phyloP scores from a whole-genome alignment of 2,888 invertebrate genomes.

The Drosophila mettleri region DNA sequence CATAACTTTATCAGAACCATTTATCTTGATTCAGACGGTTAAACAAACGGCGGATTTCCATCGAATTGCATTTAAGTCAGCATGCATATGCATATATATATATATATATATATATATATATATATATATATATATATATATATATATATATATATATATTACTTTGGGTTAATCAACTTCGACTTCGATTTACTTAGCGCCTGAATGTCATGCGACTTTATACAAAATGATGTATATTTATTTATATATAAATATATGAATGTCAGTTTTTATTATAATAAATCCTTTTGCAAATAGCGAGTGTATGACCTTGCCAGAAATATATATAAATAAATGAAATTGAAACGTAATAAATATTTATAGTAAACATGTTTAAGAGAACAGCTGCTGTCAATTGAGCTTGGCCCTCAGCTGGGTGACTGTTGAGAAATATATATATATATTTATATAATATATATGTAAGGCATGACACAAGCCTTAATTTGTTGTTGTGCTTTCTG shows the following conservation, averaged over 20 bases:
- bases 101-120: neutral
- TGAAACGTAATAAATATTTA: constrained; percentile 22
- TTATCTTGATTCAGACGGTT: constrained; percentile 38
- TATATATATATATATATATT: neutral
- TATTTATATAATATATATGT: neutral
- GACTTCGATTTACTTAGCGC: constrained; percentile 56
- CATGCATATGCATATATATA: constrained; percentile 29
- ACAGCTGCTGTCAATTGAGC: constrained; percentile 29
- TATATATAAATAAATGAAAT: constrained; percentile 26
- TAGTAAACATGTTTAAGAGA: constrained; percentile 22
- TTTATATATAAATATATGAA: constrained; percentile 1
- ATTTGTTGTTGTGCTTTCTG: constrained; percentile 5
- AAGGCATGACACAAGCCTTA: constrained; percentile 1
- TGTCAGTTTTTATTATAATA: constrained; percentile 24
- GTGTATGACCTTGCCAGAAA: constrained; percentile 37
- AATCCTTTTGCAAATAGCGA: constrained; percentile 35
- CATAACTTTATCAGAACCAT: constrained; percentile 28
- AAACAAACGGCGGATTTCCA: constrained; percentile 32
- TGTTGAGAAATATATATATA: constrained; percentile 8
- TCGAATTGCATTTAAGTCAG: constrained; percentile 45
- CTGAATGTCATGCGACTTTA: constrained; percentile 47
- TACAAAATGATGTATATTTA: constrained; percentile 1
- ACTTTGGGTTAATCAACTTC: constrained; percentile 56
- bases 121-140: neutral
- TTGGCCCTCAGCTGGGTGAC: constrained; percentile 32